Evolutionary conservation across 1,140 invertebrate species (phyloP), one percentile per base, ranked within the genome.

Genomic region (Euwallacea similis): DNA sequence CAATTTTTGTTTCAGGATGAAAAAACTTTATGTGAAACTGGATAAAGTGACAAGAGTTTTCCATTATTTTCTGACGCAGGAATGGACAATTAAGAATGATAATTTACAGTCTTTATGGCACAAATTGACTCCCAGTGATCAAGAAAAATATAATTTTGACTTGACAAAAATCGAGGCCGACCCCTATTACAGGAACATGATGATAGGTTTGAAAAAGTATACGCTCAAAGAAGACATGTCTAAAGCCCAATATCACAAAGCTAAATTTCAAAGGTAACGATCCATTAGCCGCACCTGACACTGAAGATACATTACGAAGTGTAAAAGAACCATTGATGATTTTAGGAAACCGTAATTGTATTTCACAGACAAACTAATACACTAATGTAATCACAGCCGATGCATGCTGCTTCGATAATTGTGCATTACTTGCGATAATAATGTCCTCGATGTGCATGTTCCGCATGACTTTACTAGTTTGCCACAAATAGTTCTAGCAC

Each of bases 161-260:
- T 44, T 75, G 10, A 63, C 58, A 33, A 44, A 61, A 21, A 68
- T 75, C 7, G 47, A 75, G 33, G 11, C 61, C 4, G 46, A 75
- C 41, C 56, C 13, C 21, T 75, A 75, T 43, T 56, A 73, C 13
- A 65, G 43, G 8, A 75, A 71, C 47, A 55, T 75, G 2, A 62
- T 73, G 54, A 53, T 65, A 3, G 71, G 74, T 7, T 59, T 75
- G 43, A 75, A 75, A 33, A 73, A 73, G 47, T 75, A 72, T 46
- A 71, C 69, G 6, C 61, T 75, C 10, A 75, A 75, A 60, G 74
- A 75, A 58, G 74, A 75, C 64, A 75, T 75, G 68, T 53, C 71
- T 7, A 73, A 73, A 65, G 11, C 54, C 7, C 44, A 73, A 55
- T 59, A 64, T 16, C 74, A 75, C 47, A 68, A 58, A 55, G 42